These are phyloP conservation scores for Dioctria linearis DNA, from an alignment of 2,888 invertebrate genomes.

Conservation along the genomic window DNA sequence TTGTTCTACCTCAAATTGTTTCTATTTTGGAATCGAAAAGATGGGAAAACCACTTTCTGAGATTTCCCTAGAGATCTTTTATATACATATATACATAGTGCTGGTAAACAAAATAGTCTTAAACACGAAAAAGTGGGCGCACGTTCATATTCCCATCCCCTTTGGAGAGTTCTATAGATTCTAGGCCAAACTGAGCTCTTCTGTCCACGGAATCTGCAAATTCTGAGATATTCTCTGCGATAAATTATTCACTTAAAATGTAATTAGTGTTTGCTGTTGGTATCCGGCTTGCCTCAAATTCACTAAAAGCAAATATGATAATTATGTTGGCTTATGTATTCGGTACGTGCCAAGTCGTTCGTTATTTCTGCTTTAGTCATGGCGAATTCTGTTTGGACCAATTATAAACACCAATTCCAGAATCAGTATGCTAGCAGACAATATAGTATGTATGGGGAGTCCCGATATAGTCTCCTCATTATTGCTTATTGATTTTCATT, in stretches of 20 bases:
- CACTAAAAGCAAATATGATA: constrained; percentile 10
- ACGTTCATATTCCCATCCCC: not conserved
- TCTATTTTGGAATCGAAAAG: not conserved
- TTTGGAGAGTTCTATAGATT: not conserved
- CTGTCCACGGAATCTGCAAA: not conserved
- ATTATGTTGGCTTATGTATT: constrained; percentile 21
- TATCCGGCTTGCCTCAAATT: constrained; percentile 9
- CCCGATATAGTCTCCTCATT: constrained; percentile 6
- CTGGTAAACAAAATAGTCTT: not conserved
- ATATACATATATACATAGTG: not conserved
- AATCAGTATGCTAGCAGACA: too few relatives aligned
- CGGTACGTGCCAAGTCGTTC: constrained; percentile 9
- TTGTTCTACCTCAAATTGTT: not conserved
- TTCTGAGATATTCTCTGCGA: not conserved
- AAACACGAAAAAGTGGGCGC: constrained; percentile 6
- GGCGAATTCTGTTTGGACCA: not conserved
- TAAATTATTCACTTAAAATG: constrained; percentile 22
- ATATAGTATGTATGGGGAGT: too few relatives aligned
- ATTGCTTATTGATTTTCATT: constrained; percentile 34
- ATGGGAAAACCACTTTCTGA: not conserved
- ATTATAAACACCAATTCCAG: constrained; percentile 6
- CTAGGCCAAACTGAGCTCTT: not conserved
- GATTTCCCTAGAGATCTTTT: not conserved
- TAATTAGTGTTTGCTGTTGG: constrained; percentile 11
- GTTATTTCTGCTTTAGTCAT: not conserved